Evolutionary conservation across 2,113 vertebrate species (phyloP).

Genomic region (Archocentrus centrarchus): DNA sequence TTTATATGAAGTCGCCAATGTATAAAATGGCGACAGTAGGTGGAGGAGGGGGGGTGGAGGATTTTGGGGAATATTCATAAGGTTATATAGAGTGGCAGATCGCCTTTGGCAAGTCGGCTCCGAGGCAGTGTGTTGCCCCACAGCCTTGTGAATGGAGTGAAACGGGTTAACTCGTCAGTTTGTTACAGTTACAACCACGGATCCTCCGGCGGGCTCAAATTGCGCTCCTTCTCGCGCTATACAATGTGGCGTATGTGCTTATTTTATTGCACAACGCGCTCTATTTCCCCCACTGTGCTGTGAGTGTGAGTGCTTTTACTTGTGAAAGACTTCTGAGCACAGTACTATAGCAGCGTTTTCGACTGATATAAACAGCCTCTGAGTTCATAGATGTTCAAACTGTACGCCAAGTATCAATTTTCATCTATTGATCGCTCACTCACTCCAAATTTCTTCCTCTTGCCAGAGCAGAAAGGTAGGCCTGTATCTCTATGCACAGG

Average conservation of each 20-base stretch:
- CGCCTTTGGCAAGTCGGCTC: slow-evolving; percentile 57
- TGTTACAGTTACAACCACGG: slow-evolving; percentile 73
- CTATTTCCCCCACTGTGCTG: slow-evolving; percentile 48
- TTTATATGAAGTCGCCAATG: slow-evolving; percentile 84
- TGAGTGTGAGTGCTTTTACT: slow-evolving; percentile 41
- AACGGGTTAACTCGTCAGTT: slow-evolving; percentile 82
- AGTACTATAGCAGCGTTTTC: slow-evolving; percentile 6
- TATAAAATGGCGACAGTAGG: slow-evolving; percentile 88
- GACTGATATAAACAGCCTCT: slow-evolving; percentile 16
- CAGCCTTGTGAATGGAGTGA: slow-evolving; percentile 68
- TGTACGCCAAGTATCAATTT: slow-evolving; percentile 47
- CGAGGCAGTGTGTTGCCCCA: slow-evolving; percentile 65
- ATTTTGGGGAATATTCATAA: slow-evolving; percentile 75
- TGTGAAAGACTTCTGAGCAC: slow-evolving; percentile 60
- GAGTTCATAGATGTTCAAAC: slow-evolving; percentile 43
- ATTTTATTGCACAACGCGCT: slow-evolving; percentile 75
- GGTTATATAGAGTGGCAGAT: slow-evolving; percentile 68
- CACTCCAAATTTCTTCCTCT: slow-evolving; percentile 39
- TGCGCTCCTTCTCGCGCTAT: slow-evolving; percentile 70
- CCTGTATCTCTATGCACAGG: slow-evolving; percentile 62
- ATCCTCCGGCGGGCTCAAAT: slow-evolving; percentile 58
- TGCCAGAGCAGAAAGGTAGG: slow-evolving; percentile 58
- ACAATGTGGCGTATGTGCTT: slow-evolving; percentile 79
- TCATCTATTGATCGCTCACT: slow-evolving; percentile 44
- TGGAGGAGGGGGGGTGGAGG: slow-evolving; percentile 77